Percentiles rank a stretch among this genome's conserved stretches.
Conservation (phyloP, 2,113 vertebrate species). For the Isichthys henryi region DNA sequence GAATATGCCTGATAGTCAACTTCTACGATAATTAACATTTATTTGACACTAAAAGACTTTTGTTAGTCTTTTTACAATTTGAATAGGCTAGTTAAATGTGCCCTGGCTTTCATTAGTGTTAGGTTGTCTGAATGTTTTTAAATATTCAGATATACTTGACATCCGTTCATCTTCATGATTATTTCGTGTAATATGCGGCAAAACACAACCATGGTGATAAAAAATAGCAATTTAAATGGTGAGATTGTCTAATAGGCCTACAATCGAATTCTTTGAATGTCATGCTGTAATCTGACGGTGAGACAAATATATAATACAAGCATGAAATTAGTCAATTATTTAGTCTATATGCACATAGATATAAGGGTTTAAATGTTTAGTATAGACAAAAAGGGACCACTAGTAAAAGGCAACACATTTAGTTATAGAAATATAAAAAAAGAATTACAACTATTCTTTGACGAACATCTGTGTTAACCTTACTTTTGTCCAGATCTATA, state of each 20-base stretch:
- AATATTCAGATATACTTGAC: not conserved
- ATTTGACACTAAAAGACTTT: not conserved
- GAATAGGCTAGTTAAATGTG: not conserved
- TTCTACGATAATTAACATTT: not conserved
- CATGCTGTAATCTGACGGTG: not conserved
- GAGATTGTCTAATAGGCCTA: not conserved
- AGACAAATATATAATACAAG: not conserved
- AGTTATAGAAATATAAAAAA: not conserved
- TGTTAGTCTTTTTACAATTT: not conserved
- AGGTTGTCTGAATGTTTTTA: not conserved
- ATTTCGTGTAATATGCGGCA: not conserved
- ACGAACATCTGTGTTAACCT: not conserved
- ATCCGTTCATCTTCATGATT: not conserved
- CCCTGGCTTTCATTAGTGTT: not conserved
- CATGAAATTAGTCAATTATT: conserved; percentile 6
- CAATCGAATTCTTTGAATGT: not conserved
- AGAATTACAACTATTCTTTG: not conserved
- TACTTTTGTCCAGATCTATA: not conserved
- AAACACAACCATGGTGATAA: not conserved
- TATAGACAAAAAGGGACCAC: not conserved
- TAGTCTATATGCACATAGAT: not conserved
- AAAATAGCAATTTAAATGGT: not conserved
- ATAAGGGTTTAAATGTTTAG: not conserved
- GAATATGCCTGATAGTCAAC: not conserved
- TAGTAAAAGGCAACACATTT: not conserved